Conservation (phyloP, 2,888 invertebrate species). For the Pristionchus entomophagus region DNA sequence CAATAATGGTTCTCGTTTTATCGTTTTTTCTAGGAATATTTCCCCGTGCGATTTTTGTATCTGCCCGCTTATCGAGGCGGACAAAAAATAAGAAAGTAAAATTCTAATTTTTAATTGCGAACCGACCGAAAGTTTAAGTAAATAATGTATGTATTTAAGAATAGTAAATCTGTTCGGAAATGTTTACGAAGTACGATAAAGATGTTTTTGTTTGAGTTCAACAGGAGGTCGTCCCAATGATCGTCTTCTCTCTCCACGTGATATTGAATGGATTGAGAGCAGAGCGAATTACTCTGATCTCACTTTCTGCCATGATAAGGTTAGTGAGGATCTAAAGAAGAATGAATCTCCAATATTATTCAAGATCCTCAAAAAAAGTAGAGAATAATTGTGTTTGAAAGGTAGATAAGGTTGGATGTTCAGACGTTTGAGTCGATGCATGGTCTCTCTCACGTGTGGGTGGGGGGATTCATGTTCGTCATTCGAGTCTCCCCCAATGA, state of each 20-base stretch:
- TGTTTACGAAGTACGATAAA: too few species aligned
- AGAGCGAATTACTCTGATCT: constrained; percentile 68
- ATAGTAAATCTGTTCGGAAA: too few species aligned
- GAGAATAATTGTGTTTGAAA: too few species aligned
- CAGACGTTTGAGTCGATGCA: constrained; percentile 75
- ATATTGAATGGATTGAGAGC: constrained; percentile 70
- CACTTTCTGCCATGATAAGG: constrained; percentile 68
- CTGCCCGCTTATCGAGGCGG: too few species aligned
- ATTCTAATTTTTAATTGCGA: not conserved
- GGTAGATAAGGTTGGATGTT: not conserved
- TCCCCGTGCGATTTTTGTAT: too few species aligned
- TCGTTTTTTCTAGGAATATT: too few species aligned
- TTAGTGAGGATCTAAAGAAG: not conserved
- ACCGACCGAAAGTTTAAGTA: too few species aligned
- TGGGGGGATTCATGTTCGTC: constrained; percentile 75
- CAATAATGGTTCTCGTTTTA: too few species aligned
- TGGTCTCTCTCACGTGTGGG: constrained; percentile 74
- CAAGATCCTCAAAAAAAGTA: too few species aligned
- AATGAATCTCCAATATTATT: not conserved
- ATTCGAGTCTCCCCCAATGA: constrained; percentile 70
- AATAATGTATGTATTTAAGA: too few species aligned
- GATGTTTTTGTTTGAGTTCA: not conserved
- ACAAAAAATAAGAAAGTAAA: too few species aligned
- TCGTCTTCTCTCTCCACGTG: constrained; percentile 68
- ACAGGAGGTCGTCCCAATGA: constrained; percentile 68